Evolutionary conservation across 1,140 invertebrate species (phyloP), one percentile per base, ranked within the genome.

Genomic region (Papilio glaucus): DNA sequence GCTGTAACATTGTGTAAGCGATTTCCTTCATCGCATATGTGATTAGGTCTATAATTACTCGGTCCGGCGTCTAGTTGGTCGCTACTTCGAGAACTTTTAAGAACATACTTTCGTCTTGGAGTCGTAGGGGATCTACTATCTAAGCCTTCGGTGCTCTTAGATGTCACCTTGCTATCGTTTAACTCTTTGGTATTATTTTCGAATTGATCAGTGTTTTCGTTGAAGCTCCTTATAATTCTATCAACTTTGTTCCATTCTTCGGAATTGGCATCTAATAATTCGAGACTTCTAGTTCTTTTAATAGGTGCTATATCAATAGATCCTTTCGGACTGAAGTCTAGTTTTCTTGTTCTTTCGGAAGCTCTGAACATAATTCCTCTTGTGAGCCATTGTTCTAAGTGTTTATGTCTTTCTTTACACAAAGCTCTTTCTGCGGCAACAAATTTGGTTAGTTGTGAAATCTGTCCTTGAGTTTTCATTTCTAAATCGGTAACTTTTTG

Each of bases 401-500:
- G 95, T 53, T 94, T 88, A 62, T 96, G 94, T 57, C 95, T 94
- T 65, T 95, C 95, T 75, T 96, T 95, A 75, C 95, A 96, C 45
- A 95, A 85, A 0, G 94, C 92, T 75, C 95, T 93, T 85, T 96
- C 95, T 12, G 94, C 94, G 13, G 95, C 94, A 71, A 96, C 95
- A 68, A 95, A 94, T 77, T 95, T 93, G 3, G 95, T 96, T 24
- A 97, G 78, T 77, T 96, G 94, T n/a, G 96, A 95, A 71, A 97
- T 95, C 84, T 97, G 96, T 39, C 96, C 95, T 76, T 96, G 94
- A 10, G 97, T 97, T 76, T 95, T 95, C 74, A 95, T 95, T 84
- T 98, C 97, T n/a, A 98, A 90, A 82, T 96, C 94, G n/a, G 95
- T 95, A 1, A 98, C 97, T 80, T 97, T 96, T 42, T 96, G 94